A percentile compares a stretch with the other conserved stretches of the same genome.
phyloP scores from a whole-genome alignment of 2,888 invertebrate genomes.

The Ischnura elegans region DNA sequence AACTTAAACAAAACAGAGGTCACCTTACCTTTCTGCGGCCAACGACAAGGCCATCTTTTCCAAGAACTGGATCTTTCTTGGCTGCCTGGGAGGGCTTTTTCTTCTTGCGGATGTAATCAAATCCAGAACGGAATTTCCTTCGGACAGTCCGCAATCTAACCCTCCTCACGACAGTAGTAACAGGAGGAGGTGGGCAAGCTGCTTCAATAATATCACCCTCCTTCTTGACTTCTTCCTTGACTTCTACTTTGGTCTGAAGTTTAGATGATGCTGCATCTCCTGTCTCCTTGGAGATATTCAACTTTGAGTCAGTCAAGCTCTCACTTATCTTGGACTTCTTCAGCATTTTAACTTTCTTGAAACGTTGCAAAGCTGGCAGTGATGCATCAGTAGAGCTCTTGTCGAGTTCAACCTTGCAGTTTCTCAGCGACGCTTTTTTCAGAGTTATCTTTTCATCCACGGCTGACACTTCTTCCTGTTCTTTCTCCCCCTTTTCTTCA shows the following conservation, averaged over 20 bases:
- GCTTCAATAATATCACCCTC: conserved; percentile 20
- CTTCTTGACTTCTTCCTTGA: conserved; percentile 30
- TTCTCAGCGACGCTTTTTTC: conserved; percentile 71
- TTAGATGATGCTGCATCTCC: not conserved
- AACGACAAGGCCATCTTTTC: conserved; percentile 70
- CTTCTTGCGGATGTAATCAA: conserved; percentile 94
- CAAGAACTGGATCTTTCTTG: conserved; percentile 80
- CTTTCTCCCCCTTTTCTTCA: conserved; percentile 73
- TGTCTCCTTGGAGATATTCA: not conserved
- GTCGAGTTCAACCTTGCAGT: conserved; percentile 75
- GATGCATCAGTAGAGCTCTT: conserved; percentile 74
- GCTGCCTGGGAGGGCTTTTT: conserved; percentile 81
- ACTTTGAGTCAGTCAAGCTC: not conserved
- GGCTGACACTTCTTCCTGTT: conserved; percentile 74
- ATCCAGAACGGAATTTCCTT: conserved; percentile 87
- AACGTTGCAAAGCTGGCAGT: conserved; percentile 72
- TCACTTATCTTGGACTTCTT: not conserved
- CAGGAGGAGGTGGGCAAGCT: not conserved
- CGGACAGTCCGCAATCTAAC: conserved; percentile 84
- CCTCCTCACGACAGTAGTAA: conserved; percentile 77
- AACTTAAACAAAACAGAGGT: not conserved
- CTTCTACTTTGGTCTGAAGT: not conserved
- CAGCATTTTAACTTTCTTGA: conserved; percentile 65
- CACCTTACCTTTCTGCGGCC: conserved; percentile 49
- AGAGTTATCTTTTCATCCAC: conserved; percentile 73